Conservation (phyloP, 35 echinoderm and acorn worm genomes). For the Ophioderma brevispina region DNA sequence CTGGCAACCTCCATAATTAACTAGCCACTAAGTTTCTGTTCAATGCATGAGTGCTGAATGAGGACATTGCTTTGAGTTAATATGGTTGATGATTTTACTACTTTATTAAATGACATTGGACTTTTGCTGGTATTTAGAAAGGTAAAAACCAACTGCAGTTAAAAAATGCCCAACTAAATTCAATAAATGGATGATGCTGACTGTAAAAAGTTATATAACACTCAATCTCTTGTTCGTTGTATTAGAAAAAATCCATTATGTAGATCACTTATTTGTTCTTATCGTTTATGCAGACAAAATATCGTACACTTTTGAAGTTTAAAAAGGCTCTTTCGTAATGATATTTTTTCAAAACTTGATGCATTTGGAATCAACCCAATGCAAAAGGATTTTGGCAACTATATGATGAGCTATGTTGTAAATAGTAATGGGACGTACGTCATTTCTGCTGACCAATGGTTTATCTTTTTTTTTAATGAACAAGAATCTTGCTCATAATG, state of each 20-base stretch:
- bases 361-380: not conserved
- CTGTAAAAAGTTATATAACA: not conserved
- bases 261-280: not conserved
- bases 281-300: not conserved
- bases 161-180: not conserved
- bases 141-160: not conserved
- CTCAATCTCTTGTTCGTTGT: not conserved
- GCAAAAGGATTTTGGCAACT: not conserved
- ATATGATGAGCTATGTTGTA: not conserved
- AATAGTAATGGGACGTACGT: not conserved
- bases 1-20: no score
- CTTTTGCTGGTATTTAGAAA: not conserved
- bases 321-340: not conserved
- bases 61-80: no score
- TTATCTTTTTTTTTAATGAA: not conserved
- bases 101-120: not conserved
- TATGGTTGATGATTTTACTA: not conserved
- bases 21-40: no score
- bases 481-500: not conserved
- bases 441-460: not conserved
- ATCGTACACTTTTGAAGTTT: not conserved
- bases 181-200: not conserved
- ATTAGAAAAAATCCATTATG: not conserved
- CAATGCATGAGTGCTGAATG: no score
- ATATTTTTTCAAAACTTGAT: not conserved